A percentile compares a stretch with the other conserved stretches of the same genome.
Conservation (phyloP, 2,797 vertebrate genomes). For the Lophotriccus pileatus region DNA sequence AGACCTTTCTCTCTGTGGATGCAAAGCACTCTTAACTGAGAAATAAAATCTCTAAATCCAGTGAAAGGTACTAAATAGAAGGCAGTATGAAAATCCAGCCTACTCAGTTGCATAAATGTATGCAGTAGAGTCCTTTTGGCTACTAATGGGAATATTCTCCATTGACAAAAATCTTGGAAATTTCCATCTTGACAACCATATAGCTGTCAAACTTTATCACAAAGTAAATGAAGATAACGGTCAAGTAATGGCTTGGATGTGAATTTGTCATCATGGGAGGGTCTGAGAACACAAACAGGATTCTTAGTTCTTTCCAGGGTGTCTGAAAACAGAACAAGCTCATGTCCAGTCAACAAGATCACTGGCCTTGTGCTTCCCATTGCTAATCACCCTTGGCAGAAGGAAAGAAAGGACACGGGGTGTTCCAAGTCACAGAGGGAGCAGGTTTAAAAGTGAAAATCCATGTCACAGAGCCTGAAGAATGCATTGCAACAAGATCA, state of each 20-base stretch:
- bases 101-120: neutral
- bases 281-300: neutral
- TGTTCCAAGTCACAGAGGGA: neutral
- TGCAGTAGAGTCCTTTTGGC: neutral
- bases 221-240: neutral
- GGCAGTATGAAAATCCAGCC: neutral
- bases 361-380: neutral
- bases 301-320: neutral
- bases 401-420: neutral
- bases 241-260: fast-evolving
- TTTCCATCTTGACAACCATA: neutral
- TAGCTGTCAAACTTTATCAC: neutral
- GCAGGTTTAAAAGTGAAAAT: neutral
- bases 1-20: neutral
- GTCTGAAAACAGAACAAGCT: neutral
- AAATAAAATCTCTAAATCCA: neutral
- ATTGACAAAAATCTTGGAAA: neutral
- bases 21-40: neutral
- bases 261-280: neutral
- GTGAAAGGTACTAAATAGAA: neutral
- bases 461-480: neutral
- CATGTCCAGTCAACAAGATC: neutral
- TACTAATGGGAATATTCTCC: neutral
- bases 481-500: neutral
- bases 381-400: neutral